Evolutionary conservation across 2,113 vertebrate genomes (phyloP).

Genomic region (Nanger granti): DNA sequence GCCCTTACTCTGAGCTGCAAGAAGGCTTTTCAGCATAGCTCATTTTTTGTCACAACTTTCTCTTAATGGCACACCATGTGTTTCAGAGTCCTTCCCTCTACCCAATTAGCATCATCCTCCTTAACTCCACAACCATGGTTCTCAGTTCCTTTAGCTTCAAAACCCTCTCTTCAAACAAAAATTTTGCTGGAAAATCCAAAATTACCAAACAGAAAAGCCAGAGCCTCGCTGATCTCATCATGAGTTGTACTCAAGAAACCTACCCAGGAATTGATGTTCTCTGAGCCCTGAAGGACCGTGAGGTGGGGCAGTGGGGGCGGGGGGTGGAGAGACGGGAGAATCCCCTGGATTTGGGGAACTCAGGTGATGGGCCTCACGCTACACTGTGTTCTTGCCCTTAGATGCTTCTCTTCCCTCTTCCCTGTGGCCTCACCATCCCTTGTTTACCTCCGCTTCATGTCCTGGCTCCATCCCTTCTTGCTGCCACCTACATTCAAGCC

Average conservation of each 20-base stretch:
- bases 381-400: neutral
- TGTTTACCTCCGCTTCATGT: neutral
- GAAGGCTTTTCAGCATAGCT: neutral
- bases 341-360: neutral
- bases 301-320: neutral
- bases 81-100: neutral
- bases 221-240: constrained; percentile 8
- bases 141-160: constrained; percentile 19
- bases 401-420: neutral
- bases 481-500: neutral
- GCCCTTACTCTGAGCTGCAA: neutral
- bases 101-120: neutral
- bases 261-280: neutral
- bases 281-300: neutral
- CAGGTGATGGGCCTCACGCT: neutral
- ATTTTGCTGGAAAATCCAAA: constrained; percentile 22
- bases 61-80: neutral
- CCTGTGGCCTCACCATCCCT: neutral
- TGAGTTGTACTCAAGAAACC: neutral
- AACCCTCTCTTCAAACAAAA: constrained; percentile 51
- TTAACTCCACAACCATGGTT: constrained; percentile 30
- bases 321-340: too few species aligned
- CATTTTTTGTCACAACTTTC: constrained; percentile 10
- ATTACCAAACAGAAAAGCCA: constrained; percentile 37
- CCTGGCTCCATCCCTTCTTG: neutral